Evolutionary conservation across 1,140 invertebrate species (phyloP), one percentile per base, ranked within the genome.

Genomic region (Drosophila tropicalis): DNA sequence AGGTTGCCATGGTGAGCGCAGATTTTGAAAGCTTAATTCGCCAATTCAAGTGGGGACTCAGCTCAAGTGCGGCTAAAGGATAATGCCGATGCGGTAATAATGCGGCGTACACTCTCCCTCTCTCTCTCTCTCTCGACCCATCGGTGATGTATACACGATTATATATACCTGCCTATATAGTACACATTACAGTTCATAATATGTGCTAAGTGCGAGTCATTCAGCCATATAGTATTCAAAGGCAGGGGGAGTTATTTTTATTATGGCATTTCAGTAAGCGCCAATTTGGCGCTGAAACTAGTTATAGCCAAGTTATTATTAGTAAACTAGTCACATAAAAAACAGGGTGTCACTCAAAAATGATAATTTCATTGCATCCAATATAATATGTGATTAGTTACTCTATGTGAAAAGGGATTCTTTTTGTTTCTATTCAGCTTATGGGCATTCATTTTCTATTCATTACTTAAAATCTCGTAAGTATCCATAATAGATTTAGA

Each of bases 1-100:
- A 51, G 44, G 19, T 13, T 65, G 32, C 36, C 58, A 51, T 63
- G 51, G 39, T 32, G 55, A 56, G 72, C 77, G 61, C 73, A 81
- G 81, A 84, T 81, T 86, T 83, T 19, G 39, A 60, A 54, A 68
- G n/a, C 51, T 41, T 58, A 71, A 71, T 69, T 47, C 25, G 63
- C 25, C 67, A 17, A 51, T 63, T 72, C 68, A 67, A 76, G 74
- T 72, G 81, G 72, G 56, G 70, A 65, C 67, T 29, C 29, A 3
- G 5, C 44, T 61, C 61, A 65, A 72, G 62, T 54, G 57, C 63
- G 61, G 47, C 64, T 75, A 70, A 51, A 34, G 73, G 60, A 34
- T 76, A 76, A 76, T 86, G 12, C 10, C 36, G 36, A 39, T 39
- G 84, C 69, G 83, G 62, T 87, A 87, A 86, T 81, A 63, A 62